These are phyloP conservation scores for Ferrisia virgata DNA, from an alignment of 2,888 invertebrate species.

Conservation along the genomic window DNA sequence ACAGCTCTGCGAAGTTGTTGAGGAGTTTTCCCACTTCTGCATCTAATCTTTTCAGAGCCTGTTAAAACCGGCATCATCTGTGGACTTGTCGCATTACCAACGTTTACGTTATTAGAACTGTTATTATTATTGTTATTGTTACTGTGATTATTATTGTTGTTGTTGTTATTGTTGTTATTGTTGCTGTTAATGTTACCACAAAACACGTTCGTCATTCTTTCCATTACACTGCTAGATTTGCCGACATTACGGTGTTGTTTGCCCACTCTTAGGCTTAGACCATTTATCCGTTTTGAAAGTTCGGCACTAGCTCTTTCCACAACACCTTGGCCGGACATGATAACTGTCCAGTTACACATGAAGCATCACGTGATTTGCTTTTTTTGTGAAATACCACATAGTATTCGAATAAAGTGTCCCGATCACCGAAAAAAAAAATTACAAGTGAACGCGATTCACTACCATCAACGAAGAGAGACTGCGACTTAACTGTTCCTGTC, in stretches of 20 bases:
- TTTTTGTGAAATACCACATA: background rate
- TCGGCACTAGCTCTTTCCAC: constrained; percentile 89
- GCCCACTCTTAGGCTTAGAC: constrained; percentile 66
- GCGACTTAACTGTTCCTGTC: constrained; percentile 36
- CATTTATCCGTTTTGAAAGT: constrained; percentile 83
- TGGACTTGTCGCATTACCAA: background rate
- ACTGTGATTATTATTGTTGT: background rate
- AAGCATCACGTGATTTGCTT: constrained; percentile 23
- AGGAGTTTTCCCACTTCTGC: constrained; percentile 31
- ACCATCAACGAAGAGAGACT: constrained; percentile 39
- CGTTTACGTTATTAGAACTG: background rate
- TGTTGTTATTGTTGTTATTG: constrained; percentile 49
- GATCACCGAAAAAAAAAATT: background rate
- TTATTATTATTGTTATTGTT: background rate
- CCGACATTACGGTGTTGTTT: constrained; percentile 57
- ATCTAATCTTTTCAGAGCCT: background rate
- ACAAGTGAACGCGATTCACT: background rate
- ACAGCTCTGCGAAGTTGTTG: constrained; percentile 44
- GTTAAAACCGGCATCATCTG: background rate
- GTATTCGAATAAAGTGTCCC: background rate
- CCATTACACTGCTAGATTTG: constrained; percentile 70
- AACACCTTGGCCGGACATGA: constrained; percentile 83
- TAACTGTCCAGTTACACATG: constrained; percentile 42
- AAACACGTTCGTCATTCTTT: constrained; percentile 80
- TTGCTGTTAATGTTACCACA: constrained; percentile 65